These are phyloP conservation scores for Pseudocheirus occidentalis DNA, from an alignment of 2,797 vertebrate species.

Conservation along the genomic window DNA sequence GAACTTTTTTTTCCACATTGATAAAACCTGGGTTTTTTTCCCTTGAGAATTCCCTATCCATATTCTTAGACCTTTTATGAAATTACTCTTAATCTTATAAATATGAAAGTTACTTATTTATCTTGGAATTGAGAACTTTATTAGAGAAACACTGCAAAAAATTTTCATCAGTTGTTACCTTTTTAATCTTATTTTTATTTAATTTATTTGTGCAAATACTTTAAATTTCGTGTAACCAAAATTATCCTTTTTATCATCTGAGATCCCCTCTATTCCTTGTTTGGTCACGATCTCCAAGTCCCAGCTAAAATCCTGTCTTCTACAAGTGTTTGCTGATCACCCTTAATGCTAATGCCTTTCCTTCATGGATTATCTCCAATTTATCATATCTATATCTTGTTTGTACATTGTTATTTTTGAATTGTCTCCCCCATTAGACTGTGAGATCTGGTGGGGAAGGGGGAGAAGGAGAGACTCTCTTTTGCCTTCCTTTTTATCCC, in stretches of 20 bases:
- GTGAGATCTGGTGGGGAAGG: no score
- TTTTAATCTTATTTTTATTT: not conserved
- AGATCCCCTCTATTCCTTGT: not conserved
- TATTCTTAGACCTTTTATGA: not conserved
- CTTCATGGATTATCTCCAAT: no score
- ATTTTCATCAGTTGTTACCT: not conserved
- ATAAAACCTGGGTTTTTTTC: not conserved
- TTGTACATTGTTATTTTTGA: no score
- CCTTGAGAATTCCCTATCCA: not conserved
- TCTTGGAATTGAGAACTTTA: not conserved
- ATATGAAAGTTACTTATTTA: not conserved
- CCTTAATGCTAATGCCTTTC: no score
- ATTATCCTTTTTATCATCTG: not conserved
- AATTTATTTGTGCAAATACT: not conserved
- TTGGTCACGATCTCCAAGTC: not conserved
- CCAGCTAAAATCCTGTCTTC: not conserved
- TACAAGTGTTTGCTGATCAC: not conserved
- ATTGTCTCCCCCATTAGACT: no score
- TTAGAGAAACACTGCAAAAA: not conserved
- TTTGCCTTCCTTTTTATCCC: no score
- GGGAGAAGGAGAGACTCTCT: no score
- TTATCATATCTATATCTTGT: no score
- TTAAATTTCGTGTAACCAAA: not conserved
- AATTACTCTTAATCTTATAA: not conserved
- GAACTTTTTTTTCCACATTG: not conserved